Conservation (phyloP, 2,888 invertebrate genomes). For the Drosophila buzzatii region DNA sequence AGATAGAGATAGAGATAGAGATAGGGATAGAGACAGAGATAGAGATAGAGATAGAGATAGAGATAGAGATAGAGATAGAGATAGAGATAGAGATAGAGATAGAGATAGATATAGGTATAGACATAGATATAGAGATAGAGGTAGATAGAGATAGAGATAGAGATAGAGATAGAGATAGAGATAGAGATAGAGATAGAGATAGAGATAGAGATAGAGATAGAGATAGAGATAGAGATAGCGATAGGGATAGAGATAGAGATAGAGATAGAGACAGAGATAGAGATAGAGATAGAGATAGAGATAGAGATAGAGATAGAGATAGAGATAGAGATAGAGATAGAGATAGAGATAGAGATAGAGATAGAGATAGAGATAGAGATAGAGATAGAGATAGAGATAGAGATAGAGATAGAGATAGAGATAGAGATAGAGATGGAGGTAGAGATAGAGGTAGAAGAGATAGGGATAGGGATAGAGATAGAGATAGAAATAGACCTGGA, state of each 20-base stretch:
- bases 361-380: background rate
- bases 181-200: background rate
- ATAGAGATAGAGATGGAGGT: too few species aligned
- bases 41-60: background rate
- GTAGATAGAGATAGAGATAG: background rate
- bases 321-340: background rate
- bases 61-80: background rate
- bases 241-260: background rate
- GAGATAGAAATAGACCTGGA: too few species aligned
- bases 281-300: background rate
- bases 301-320: too few species aligned
- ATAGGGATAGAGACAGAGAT: too few species aligned
- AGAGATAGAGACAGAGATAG: too few species aligned
- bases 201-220: background rate
- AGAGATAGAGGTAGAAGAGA: too few species aligned
- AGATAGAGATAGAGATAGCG: background rate
- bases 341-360: background rate
- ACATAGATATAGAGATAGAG: background rate
- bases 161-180: background rate
- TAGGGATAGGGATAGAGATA: too few species aligned
- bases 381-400: background rate
- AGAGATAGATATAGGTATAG: too few species aligned
- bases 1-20: background rate
- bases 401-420: background rate
- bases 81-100: too few species aligned